Evolutionary conservation across 2,113 vertebrate species (phyloP), one percentile per base, ranked within the genome.

Genomic region (Nyctibius bracteatus): DNA sequence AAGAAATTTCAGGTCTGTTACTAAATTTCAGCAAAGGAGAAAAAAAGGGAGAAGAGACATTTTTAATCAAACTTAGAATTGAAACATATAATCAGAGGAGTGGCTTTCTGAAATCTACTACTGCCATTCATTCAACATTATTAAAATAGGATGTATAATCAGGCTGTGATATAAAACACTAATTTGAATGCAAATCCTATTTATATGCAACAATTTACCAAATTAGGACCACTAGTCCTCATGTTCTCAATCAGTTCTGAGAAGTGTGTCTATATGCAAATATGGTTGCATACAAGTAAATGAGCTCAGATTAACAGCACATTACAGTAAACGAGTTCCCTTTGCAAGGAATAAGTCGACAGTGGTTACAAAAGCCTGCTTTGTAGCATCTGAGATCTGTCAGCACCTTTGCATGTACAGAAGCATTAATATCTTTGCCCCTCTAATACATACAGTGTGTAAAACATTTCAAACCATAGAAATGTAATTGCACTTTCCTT

Each of bases 381-480:
- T 84, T 77, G 68, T 57, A 95, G 74, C 71, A 94, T 75, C 63
- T 92, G 90, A 88, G 92, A 95, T 47, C 87, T 96, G 91, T 94
- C 92, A 92, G 79, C 85, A 94, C 78, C 92, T 94, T 65, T 86
- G 31, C 49, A 81, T 59, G 55, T 55, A 86, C 77, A 75, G 81
- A 95, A 88, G 79, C 58, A 81, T 68, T 95, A 94, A 93, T 67
- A 92, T 61, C 79, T 88, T 89, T 88, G 81, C 47, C 74, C 63
- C 79, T 95, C 71, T 95, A 88, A 85, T 81, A 55, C n/a, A 68
- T 63, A 96, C 31, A 92, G 72, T 72, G 73, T 91, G 91, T 61
- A 96, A 94, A 96, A 96, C 88, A 97, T 90, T 97, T 92, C 92
- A 94, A 94, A 92, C 77, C 85, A 82, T 71, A 81, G 85, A 88